A percentile compares a stretch with the other conserved stretches of the same genome.
Conservation (phyloP, 30 jellyfish, hydroid and myxozoan species). For the Aurelia aurita region DNA sequence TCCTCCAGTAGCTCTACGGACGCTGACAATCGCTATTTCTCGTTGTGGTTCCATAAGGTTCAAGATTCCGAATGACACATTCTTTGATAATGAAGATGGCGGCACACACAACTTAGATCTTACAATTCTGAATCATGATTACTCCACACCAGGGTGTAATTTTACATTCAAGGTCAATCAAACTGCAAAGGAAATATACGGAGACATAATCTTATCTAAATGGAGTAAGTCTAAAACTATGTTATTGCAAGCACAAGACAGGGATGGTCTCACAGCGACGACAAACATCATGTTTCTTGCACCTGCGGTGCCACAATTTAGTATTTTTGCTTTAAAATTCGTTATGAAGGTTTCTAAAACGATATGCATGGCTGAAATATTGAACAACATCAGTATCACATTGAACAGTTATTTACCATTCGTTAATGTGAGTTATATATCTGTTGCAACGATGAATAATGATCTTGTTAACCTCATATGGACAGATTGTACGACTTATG, state of each 20-base stretch:
- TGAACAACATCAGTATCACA: background rate
- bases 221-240: background rate
- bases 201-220: background rate
- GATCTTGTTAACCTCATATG: conserved; percentile 8
- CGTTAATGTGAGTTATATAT: conserved; percentile 3
- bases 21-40: background rate
- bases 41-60: conserved; percentile 30
- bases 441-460: background rate
- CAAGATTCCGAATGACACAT: conserved; percentile 52
- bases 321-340: conserved; percentile 31
- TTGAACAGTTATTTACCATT: conserved; percentile 11
- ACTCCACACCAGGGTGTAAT: conserved; percentile 34
- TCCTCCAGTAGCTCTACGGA: conserved; percentile 46
- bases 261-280: conserved; percentile 44
- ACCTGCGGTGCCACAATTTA: background rate
- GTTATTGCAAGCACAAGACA: conserved; percentile 53
- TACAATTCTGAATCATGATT: background rate
- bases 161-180: conserved; percentile 32
- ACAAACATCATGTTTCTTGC: conserved; percentile 12
- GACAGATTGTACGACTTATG: conserved; percentile 55
- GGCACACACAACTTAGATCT: conserved; percentile 17
- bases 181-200: conserved; percentile 34
- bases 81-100: conserved; percentile 73
- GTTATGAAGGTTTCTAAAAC: background rate
- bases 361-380: background rate